phyloP scores from a whole-genome alignment of 2,888 invertebrate genomes.

The Lepeophtheirus nordmannii region DNA sequence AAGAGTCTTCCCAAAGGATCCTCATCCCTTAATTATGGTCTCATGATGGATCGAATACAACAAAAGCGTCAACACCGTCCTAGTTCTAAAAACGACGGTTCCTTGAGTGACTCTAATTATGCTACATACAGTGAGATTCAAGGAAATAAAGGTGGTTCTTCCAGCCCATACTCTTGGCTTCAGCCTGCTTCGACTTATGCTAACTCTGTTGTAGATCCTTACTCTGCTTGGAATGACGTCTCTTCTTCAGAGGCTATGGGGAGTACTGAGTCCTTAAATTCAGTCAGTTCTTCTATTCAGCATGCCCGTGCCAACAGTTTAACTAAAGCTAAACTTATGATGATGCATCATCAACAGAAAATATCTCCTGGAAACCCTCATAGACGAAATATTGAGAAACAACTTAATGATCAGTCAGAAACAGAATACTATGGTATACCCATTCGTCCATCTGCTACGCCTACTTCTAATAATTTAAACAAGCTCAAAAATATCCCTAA shows the following conservation, averaged over 20 bases:
- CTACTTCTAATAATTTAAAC: not conserved
- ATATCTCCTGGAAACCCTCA: not conserved
- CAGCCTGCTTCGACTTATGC: constrained; percentile 41
- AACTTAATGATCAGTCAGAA: constrained; percentile 31
- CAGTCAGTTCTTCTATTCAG: constrained; percentile 38
- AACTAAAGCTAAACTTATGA: constrained; percentile 51
- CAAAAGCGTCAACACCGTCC: constrained; percentile 30
- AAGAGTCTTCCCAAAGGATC: constrained; percentile 59
- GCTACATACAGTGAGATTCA: constrained; percentile 30
- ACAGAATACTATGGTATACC: constrained; percentile 24
- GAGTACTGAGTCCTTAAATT: constrained; percentile 48
- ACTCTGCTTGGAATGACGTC: constrained; percentile 26
- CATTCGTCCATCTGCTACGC: not conserved
- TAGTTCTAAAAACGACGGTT: constrained; percentile 41
- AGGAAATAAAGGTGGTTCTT: constrained; percentile 30
- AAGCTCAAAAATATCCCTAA: too few species aligned
- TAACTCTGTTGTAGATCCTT: constrained; percentile 25
- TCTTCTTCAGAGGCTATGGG: constrained; percentile 69
- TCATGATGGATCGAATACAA: constrained; percentile 45
- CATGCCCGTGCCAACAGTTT: constrained; percentile 53
- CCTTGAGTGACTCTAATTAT: constrained; percentile 50
- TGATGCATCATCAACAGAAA: constrained; percentile 39
- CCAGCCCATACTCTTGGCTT: constrained; percentile 67
- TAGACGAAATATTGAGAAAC: constrained; percentile 7
- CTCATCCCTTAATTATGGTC: constrained; percentile 30